Percentiles rank a stretch among this genome's conserved stretches.
Conservation (phyloP, 1,140 invertebrate species). For the Goniozus legneri region DNA sequence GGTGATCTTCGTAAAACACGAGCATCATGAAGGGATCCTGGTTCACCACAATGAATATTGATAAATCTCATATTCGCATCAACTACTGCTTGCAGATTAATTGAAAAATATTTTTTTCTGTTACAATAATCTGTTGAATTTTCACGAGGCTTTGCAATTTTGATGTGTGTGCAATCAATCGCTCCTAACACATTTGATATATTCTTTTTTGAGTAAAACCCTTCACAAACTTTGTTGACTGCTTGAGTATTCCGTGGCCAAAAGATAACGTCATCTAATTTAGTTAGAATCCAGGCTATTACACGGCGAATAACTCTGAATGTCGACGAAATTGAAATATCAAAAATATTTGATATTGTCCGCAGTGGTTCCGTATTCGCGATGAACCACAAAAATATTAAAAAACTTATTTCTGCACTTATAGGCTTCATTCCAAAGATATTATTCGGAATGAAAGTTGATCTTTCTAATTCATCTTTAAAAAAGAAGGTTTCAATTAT, state of each 20-base stretch:
- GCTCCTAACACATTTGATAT: slow-evolving; percentile 18
- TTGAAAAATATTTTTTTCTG: slow-evolving; percentile 18
- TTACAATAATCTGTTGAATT: slow-evolving; percentile 17
- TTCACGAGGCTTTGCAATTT: slow-evolving; percentile 17
- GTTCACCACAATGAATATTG: too few species aligned
- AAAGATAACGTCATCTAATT: slow-evolving; percentile 10
- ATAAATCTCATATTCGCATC: slow-evolving; percentile 16
- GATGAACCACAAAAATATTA: slow-evolving; percentile 16
- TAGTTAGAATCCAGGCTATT: slow-evolving; percentile 9
- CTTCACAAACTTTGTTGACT: too few species aligned
- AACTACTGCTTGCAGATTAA: slow-evolving; percentile 16
- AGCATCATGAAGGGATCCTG: too few species aligned
- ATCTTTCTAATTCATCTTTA: too few species aligned
- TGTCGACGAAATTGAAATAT: slow-evolving; percentile 11
- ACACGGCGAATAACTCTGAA: slow-evolving; percentile 8
- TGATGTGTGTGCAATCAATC: slow-evolving; percentile 24
- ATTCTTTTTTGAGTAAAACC: slow-evolving; percentile 4
- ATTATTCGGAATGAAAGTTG: too few species aligned
- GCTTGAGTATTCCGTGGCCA: slow-evolving; percentile 7
- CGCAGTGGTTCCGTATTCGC: slow-evolving; percentile 19
- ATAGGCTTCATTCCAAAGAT: slow-evolving; percentile 12
- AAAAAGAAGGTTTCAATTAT: too few species aligned
- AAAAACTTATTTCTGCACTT: slow-evolving; percentile 12
- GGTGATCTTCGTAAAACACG: too few species aligned
- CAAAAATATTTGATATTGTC: slow-evolving; percentile 17